Conservation (phyloP, 2,113 vertebrate genomes). For the Anhinga anhinga region DNA sequence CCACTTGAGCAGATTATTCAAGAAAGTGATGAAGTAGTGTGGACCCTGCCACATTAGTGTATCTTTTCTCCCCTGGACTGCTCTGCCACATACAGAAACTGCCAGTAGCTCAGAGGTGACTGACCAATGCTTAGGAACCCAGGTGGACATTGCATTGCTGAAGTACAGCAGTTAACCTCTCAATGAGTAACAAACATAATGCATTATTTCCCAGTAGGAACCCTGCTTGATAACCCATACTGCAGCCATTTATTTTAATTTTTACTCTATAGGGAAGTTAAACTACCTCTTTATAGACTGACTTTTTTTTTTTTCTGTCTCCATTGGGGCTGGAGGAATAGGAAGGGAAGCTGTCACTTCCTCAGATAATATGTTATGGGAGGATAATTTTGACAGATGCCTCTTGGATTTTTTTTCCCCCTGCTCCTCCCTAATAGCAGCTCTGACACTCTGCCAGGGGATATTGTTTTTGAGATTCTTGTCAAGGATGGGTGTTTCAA, state of each 20-base stretch:
- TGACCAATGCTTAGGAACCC: background rate
- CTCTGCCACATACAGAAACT: background rate
- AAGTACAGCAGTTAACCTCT: background rate
- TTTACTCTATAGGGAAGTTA: background rate
- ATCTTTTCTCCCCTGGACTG: background rate
- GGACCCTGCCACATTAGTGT: background rate
- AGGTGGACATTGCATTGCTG: background rate
- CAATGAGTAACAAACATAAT: background rate
- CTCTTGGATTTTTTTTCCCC: background rate
- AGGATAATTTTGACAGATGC: background rate
- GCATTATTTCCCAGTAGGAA: background rate
- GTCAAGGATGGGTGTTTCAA: background rate
- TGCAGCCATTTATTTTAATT: background rate
- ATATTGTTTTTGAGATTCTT: background rate
- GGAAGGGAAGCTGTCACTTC: background rate
- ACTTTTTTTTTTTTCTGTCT: too few relatives aligned
- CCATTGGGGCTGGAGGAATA: accelerated
- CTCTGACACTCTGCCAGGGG: background rate
- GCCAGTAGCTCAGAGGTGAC: background rate
- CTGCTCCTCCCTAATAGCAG: background rate
- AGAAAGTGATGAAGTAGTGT: background rate
- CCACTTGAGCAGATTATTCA: background rate
- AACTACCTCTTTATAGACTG: background rate
- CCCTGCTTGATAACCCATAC: background rate
- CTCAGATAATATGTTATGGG: background rate